Conservation (phyloP, 2,797 vertebrate genomes). For the Hozukius guyotensis region DNA sequence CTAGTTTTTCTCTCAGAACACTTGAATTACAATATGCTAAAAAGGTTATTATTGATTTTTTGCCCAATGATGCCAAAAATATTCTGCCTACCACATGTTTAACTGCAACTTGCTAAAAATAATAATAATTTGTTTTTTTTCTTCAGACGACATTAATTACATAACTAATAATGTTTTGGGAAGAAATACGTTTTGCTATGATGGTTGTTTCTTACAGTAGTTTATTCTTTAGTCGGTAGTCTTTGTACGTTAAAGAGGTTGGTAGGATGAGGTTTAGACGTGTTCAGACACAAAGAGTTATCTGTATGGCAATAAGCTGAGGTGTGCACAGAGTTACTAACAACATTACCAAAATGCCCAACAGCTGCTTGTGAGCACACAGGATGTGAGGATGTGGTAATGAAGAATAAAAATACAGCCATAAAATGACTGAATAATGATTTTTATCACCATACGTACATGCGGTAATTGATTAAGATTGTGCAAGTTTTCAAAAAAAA, state of each 20-base stretch:
- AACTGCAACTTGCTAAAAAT: not conserved
- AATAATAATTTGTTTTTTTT: not conserved
- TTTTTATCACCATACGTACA: constrained; percentile 28
- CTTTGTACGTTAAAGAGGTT: not conserved
- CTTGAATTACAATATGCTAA: no score
- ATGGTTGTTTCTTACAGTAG: not conserved
- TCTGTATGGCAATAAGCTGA: not conserved
- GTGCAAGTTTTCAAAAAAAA: not conserved
- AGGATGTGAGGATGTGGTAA: constrained; percentile 31
- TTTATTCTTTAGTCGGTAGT: not conserved
- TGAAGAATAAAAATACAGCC: constrained; percentile 23
- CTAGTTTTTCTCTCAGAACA: no score
- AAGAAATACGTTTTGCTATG: not conserved
- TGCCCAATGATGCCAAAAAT: not conserved
- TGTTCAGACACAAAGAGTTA: not conserved
- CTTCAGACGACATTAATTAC: not conserved
- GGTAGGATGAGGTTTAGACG: not conserved
- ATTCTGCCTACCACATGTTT: not conserved
- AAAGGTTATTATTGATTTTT: not conserved
- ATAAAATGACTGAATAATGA: constrained; percentile 31
- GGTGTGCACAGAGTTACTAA: not conserved
- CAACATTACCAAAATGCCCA: constrained; percentile 5
- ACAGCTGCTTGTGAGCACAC: constrained; percentile 34
- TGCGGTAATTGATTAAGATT: constrained; percentile 4
- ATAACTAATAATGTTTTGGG: not conserved